phyloP scores from a whole-genome alignment of 1,140 invertebrate species.

The Anastrepha obliqua region DNA sequence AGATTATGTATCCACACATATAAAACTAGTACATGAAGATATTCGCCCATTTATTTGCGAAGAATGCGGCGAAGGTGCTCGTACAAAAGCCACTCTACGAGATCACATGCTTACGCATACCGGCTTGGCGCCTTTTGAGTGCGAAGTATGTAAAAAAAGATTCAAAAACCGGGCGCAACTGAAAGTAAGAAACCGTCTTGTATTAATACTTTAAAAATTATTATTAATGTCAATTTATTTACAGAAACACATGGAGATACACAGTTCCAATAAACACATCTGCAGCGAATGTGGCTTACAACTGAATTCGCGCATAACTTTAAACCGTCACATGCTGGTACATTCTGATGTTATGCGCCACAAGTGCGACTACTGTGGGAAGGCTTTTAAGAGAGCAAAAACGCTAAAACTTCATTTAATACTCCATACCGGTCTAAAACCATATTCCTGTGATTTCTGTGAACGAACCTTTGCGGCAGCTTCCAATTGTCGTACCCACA shows the following conservation, averaged over 20 bases:
- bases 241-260: constrained; percentile 72
- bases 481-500: constrained; percentile 73
- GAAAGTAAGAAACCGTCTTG: constrained; percentile 54
- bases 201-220: neutral
- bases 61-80: constrained; percentile 74
- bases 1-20: constrained; percentile 69
- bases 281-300: constrained; percentile 75
- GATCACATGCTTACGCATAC: constrained; percentile 75
- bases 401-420: constrained; percentile 69
- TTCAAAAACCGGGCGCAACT: constrained; percentile 67
- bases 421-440: constrained; percentile 69
- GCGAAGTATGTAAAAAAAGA: constrained; percentile 75
- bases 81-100: constrained; percentile 74
- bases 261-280: constrained; percentile 75
- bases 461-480: constrained; percentile 72
- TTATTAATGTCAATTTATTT: neutral
- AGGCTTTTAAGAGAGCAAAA: constrained; percentile 62
- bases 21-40: constrained; percentile 73
- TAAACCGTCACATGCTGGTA: constrained; percentile 75
- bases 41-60: constrained; percentile 75
- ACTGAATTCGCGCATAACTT: constrained; percentile 74
- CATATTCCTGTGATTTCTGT: constrained; percentile 74
- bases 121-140: constrained; percentile 74
- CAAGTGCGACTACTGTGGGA: constrained; percentile 68
- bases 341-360: constrained; percentile 75